Conservation (phyloP, 2,888 invertebrate species). For the Caenorhabditis macrosperma region DNA sequence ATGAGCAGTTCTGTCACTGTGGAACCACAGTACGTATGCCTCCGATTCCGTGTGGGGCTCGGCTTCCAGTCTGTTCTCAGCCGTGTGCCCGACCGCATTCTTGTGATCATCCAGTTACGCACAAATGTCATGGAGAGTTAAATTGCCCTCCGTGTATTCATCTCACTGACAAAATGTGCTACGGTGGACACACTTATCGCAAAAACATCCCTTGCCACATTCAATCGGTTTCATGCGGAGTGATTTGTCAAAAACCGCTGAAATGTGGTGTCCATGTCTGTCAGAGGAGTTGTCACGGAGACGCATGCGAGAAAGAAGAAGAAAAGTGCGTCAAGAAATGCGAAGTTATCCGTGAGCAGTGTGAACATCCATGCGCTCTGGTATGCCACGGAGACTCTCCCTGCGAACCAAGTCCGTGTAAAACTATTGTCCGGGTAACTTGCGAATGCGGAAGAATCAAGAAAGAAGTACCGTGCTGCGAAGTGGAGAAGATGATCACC, state of each 20-base stretch:
- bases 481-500: conserved; percentile 56
- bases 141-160: conserved; percentile 91
- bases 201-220: conserved; percentile 92
- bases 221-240: conserved; percentile 85
- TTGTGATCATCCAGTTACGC: conserved; percentile 68
- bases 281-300: conserved; percentile 88
- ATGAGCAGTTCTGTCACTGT: conserved; percentile 93
- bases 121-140: conserved; percentile 82
- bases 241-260: conserved; percentile 88
- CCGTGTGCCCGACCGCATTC: conserved; percentile 90
- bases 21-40: conserved; percentile 90
- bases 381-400: conserved; percentile 87
- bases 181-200: conserved; percentile 86
- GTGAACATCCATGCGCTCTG: conserved; percentile 90
- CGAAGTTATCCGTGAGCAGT: conserved; percentile 84
- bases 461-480: conserved; percentile 61
- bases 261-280: conserved; percentile 91
- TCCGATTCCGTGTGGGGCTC: conserved; percentile 93
- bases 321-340: conserved; percentile 85
- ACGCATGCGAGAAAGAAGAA: conserved; percentile 83
- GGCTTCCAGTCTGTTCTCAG: conserved; percentile 88
- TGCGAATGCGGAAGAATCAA: conserved; percentile 72
- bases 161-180: conserved; percentile 90
- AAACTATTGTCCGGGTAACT: conserved; percentile 66
- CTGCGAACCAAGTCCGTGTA: conserved; percentile 86